Evolutionary conservation across 2,113 vertebrate genomes (phyloP).

Genomic region (Otolemur garnettii): DNA sequence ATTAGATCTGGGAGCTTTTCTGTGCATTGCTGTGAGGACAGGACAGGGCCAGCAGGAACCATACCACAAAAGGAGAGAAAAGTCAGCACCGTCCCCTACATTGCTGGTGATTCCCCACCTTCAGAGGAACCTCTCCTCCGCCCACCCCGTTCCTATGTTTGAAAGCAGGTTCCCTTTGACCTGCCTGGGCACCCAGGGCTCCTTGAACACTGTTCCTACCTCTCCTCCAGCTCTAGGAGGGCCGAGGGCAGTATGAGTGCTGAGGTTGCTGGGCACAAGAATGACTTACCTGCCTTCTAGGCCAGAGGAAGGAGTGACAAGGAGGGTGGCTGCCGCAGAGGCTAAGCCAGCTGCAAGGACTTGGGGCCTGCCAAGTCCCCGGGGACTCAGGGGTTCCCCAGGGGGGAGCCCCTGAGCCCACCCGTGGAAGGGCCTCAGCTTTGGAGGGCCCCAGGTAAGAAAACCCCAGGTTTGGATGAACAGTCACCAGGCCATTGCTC

Average conservation of each 20-base stretch:
- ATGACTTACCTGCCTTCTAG: not conserved
- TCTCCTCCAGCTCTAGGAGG: not conserved
- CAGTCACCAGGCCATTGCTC: not conserved
- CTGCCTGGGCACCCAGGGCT: not conserved
- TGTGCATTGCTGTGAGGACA: accelerated
- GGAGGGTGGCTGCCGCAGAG: not conserved
- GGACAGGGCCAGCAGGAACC: too few species aligned
- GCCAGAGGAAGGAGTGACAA: not conserved
- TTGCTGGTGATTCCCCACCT: not conserved
- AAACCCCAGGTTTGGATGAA: slow-evolving; percentile 41
- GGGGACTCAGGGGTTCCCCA: slow-evolving; percentile 57
- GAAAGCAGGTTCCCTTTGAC: not conserved
- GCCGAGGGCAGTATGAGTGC: not conserved
- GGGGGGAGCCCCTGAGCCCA: slow-evolving; percentile 4
- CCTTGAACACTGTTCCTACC: accelerated
- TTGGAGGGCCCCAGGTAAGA: not conserved
- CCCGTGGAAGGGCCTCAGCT: not conserved
- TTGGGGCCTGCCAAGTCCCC: not conserved
- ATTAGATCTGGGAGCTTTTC: not conserved
- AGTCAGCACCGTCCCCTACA: accelerated
- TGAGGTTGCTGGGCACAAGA: not conserved
- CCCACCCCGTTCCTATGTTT: not conserved
- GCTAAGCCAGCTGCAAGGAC: not conserved
- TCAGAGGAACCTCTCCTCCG: not conserved
- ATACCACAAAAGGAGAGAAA: not conserved